A percentile compares a stretch with the other conserved stretches of the same genome.
Conservation (phyloP, 2,888 invertebrate genomes). For the Arenicola marina region DNA sequence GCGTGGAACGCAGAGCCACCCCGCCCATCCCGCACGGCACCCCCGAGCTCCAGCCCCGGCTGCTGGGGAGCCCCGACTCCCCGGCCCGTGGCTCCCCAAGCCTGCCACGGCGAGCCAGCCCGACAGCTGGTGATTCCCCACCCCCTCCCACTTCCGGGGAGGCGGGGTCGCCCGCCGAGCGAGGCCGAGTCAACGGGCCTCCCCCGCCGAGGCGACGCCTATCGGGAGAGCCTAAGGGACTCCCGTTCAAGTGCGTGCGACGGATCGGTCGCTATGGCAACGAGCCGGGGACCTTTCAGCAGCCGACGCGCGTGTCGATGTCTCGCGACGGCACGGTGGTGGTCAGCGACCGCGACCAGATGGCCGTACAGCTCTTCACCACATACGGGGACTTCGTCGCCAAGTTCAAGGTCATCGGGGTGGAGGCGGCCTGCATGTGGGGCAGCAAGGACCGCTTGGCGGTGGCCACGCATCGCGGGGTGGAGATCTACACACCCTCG, state of each 20-base stretch:
- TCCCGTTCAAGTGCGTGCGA: background rate
- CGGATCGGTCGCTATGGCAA: constrained; percentile 24
- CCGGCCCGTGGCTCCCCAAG: no score
- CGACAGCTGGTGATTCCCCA: no score
- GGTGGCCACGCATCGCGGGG: constrained; percentile 25
- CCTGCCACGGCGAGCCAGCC: no score
- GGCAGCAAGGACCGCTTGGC: constrained; percentile 13
- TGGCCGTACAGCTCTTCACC: constrained; percentile 27
- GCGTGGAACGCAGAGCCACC: no score
- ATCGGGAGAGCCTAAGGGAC: background rate
- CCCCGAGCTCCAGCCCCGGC: no score
- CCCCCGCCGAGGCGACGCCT: background rate
- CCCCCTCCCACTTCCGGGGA: no score
- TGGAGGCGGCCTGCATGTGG: constrained; percentile 14
- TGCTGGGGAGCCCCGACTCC: no score
- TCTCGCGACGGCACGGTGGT: constrained; percentile 20
- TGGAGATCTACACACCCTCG: constrained; percentile 12
- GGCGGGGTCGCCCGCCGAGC: no score
- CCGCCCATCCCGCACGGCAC: no score
- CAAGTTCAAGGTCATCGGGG: constrained; percentile 28
- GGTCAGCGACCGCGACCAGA: constrained; percentile 15
- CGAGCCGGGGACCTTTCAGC: constrained; percentile 18
- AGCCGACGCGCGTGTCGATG: constrained; percentile 17
- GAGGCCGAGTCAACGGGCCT: no score
- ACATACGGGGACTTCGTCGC: constrained; percentile 14